phyloP scores from a whole-genome alignment of 2,113 vertebrate species.

The Xyliphius kryptos region DNA sequence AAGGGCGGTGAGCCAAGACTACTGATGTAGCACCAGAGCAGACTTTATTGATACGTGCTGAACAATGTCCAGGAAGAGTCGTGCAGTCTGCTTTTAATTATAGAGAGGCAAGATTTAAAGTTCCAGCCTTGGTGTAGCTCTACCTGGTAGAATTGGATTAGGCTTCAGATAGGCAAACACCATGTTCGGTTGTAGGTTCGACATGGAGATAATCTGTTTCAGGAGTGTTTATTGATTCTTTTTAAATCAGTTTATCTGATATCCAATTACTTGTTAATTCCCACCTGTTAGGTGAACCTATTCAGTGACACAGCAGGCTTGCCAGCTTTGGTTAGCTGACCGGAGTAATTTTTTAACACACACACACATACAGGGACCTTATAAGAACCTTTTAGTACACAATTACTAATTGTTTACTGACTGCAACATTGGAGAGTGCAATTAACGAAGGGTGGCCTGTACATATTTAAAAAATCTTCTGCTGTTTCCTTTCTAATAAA shows the following conservation, averaged over 20 bases:
- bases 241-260: not conserved
- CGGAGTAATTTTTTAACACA: too few species aligned
- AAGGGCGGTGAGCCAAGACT: constrained; percentile 15
- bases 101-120: constrained; percentile 9
- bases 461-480: too few species aligned
- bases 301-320: not conserved
- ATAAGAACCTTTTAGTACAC: too few species aligned
- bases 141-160: constrained; percentile 9
- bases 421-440: too few species aligned
- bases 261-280: not conserved
- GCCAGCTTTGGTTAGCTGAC: too few species aligned
- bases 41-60: constrained; percentile 9
- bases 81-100: constrained; percentile 24
- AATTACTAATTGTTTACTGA: too few species aligned
- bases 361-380: too few species aligned
- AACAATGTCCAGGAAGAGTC: constrained; percentile 13
- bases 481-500: too few species aligned
- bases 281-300: not conserved
- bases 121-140: constrained; percentile 2
- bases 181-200: too few species aligned
- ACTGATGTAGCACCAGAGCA: constrained; percentile 12
- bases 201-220: too few species aligned
- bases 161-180: not conserved
- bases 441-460: too few species aligned
- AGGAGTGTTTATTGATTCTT: too few species aligned